Percentiles rank a stretch among this genome's conserved stretches.
Evolutionary conservation across 2,888 invertebrate genomes (phyloP).

Genomic region (Lordiphosa andalusiaca): DNA sequence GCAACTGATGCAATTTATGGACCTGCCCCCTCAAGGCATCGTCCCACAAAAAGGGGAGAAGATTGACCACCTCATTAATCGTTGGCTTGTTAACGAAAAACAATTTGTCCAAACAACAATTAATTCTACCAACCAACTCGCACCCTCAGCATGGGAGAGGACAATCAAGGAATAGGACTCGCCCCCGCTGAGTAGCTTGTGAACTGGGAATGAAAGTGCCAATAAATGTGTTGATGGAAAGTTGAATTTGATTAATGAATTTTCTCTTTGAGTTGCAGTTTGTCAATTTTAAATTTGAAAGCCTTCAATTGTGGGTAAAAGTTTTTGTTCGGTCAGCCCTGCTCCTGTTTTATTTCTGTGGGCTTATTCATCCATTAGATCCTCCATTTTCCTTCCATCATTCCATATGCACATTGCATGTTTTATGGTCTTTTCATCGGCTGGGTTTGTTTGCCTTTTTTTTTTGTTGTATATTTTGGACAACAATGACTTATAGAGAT

Average conservation of each 20-base stretch:
- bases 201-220: slow-evolving; percentile 43
- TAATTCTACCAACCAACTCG: slow-evolving; percentile 52
- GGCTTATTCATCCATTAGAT: slow-evolving; percentile 14
- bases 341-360: slow-evolving; percentile 15
- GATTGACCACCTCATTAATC: slow-evolving; percentile 68
- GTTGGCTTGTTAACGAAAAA: slow-evolving; percentile 64
- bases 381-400: slow-evolving; percentile 9
- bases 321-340: slow-evolving; percentile 26
- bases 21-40: slow-evolving; percentile 5
- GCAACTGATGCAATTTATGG: slow-evolving; percentile 66
- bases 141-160: slow-evolving; percentile 46
- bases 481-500: slow-evolving; percentile 46
- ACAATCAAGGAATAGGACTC: slow-evolving; percentile 11
- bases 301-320: slow-evolving; percentile 12
- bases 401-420: slow-evolving; percentile 18
- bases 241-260: slow-evolving; percentile 50
- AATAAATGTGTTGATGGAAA: slow-evolving; percentile 14
- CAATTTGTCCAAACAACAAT: slow-evolving; percentile 73
- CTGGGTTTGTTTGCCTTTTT: slow-evolving; percentile 7
- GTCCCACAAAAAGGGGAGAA: slow-evolving; percentile 2
- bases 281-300: too few species aligned
- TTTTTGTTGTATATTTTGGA: slow-evolving; percentile 16
- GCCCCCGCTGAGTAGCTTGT: slow-evolving; percentile 1
- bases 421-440: slow-evolving; percentile 8
- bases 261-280: slow-evolving; percentile 8